Conservation (phyloP, 2,797 vertebrate species). For the Florisuga fusca region DNA sequence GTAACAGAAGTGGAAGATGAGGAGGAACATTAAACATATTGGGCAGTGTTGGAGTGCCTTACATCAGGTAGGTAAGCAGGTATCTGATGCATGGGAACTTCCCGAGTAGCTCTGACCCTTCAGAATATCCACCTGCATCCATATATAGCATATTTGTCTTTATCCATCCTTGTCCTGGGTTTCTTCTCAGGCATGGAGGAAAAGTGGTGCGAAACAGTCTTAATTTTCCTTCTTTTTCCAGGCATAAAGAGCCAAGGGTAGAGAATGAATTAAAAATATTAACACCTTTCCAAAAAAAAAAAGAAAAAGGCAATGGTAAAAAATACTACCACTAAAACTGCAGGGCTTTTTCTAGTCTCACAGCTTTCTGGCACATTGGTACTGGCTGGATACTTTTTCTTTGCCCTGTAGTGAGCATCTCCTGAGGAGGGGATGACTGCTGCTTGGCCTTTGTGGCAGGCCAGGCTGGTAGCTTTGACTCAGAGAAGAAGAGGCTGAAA, state of each 20-base stretch:
- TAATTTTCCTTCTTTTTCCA: not conserved
- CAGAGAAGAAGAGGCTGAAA: not conserved
- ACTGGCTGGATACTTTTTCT: not conserved
- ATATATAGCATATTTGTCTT: not conserved
- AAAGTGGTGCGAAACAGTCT: not conserved
- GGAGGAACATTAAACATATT: not conserved
- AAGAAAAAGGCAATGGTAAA: not conserved
- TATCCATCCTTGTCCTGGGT: not conserved
- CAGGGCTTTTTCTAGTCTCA: not conserved
- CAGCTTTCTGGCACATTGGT: not conserved
- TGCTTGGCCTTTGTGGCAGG: not conserved
- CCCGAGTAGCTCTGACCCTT: not conserved
- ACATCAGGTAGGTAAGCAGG: not conserved
- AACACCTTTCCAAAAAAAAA: not conserved
- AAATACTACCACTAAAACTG: not conserved
- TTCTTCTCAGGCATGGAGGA: not conserved
- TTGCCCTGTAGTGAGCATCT: not conserved
- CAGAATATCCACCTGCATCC: not conserved
- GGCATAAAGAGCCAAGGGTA: not conserved
- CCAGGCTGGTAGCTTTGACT: not conserved
- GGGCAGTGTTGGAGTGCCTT: not conserved
- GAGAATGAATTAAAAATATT: not conserved
- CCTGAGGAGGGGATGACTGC: not conserved
- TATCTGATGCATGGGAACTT: not conserved
- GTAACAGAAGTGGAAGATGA: not conserved